Conservation (phyloP, 2,797 vertebrate genomes). For the Girardinus metallicus region DNA sequence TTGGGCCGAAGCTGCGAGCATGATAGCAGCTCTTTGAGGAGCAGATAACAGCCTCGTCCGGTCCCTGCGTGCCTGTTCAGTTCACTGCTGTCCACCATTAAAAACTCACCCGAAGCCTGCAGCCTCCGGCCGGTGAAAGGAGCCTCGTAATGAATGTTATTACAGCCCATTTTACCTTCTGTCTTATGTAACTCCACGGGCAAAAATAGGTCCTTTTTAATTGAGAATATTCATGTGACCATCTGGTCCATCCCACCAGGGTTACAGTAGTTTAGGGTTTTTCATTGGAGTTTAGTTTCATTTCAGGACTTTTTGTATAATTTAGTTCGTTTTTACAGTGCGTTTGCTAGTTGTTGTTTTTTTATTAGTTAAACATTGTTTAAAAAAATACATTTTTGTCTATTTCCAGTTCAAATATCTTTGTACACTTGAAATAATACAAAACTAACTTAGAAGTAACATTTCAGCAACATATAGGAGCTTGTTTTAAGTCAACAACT, state of each 20-base stretch:
- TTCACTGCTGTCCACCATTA: conserved; percentile 9
- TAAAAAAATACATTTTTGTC: too few species aligned
- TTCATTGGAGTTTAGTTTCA: too few species aligned
- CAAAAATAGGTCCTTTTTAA: conserved; percentile 32
- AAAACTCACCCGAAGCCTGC: conserved; percentile 11
- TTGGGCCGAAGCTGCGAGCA: conserved; percentile 25
- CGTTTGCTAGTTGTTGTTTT: too few species aligned
- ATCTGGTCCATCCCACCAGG: conserved; percentile 20
- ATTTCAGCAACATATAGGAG: too few species aligned
- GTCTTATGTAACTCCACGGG: conserved; percentile 8
- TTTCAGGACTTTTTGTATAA: too few species aligned
- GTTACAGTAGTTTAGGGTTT: too few species aligned
- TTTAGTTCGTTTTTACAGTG: too few species aligned
- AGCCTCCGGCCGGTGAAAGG: conserved; percentile 27
- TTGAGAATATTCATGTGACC: conserved; percentile 38
- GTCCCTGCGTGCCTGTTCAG: conserved; percentile 16
- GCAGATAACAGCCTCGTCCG: conserved; percentile 33
- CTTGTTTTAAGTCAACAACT: too few species aligned
- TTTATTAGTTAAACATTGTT: too few species aligned
- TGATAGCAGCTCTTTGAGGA: conserved; percentile 32
- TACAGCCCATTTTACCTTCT: conserved; percentile 27
- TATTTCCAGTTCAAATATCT: too few species aligned
- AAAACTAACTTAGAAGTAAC: too few species aligned
- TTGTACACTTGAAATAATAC: too few species aligned
- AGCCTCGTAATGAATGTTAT: conserved; percentile 27